Percentiles rank a stretch among this genome's conserved stretches.
These are phyloP conservation scores for Luffia ferchaultella DNA, from an alignment of 2,888 invertebrate species.

Conservation along the genomic window DNA sequence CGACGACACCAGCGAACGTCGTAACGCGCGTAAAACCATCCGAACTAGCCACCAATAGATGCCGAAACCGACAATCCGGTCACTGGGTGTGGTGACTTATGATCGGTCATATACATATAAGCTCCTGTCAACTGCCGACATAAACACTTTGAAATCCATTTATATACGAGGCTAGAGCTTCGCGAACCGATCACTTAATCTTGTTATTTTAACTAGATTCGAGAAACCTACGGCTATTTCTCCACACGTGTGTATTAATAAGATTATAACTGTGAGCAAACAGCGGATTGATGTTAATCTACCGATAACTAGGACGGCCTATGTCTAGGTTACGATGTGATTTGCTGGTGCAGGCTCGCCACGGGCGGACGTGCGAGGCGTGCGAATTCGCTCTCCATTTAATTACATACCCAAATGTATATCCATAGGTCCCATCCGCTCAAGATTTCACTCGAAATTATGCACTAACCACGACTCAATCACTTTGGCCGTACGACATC, in stretches of 20 bases:
- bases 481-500: slow-evolving; percentile 71
- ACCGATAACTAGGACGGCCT: slow-evolving; percentile 70
- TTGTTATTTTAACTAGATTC: slow-evolving; percentile 82
- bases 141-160: slow-evolving; percentile 68
- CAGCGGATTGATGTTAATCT: slow-evolving; percentile 68
- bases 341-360: slow-evolving; percentile 31
- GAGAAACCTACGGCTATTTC: slow-evolving; percentile 74
- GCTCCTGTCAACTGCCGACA: slow-evolving; percentile 71
- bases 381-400: slow-evolving; percentile 37
- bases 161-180: slow-evolving; percentile 67
- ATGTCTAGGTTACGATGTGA: slow-evolving; percentile 69
- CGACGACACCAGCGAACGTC: slow-evolving; percentile 46
- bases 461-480: slow-evolving; percentile 64
- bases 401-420: slow-evolving; percentile 65
- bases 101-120: slow-evolving; percentile 70
- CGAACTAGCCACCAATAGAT: slow-evolving; percentile 57
- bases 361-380: slow-evolving; percentile 27
- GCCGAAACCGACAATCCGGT: slow-evolving; percentile 67
- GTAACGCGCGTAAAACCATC: slow-evolving; percentile 57
- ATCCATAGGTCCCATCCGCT: slow-evolving; percentile 62
- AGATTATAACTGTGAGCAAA: slow-evolving; percentile 72
- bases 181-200: slow-evolving; percentile 72
- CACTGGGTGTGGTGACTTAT: slow-evolving; percentile 71
- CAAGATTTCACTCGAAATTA: slow-evolving; percentile 63
- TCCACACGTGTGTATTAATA: slow-evolving; percentile 73